Conservation (phyloP, 37 sponge, comb jelly and placozoan genomes). For the Amphimedon queenslandica region DNA sequence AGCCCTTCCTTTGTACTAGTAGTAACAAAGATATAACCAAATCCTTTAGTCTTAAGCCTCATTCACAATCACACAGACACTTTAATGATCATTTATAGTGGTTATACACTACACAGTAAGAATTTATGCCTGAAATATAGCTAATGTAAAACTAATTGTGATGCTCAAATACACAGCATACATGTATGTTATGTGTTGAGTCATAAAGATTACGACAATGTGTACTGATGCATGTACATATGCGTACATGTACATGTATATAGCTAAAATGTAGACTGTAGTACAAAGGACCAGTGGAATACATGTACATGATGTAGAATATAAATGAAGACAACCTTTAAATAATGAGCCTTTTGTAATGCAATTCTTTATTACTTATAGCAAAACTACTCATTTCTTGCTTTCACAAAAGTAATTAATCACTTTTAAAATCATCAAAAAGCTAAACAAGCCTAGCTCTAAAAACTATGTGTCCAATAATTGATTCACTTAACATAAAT, state of each 20-base stretch:
- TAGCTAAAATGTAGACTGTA: neutral
- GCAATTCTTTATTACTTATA: no score
- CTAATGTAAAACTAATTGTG: neutral
- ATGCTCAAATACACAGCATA: neutral
- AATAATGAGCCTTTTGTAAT: no score
- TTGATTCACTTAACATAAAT: no score
- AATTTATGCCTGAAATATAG: neutral
- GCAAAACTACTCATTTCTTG: no score
- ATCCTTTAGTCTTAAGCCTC: neutral
- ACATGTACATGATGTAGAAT: no score
- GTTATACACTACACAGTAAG: neutral
- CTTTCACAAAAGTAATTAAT: no score
- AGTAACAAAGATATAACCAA: neutral
- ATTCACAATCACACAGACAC: neutral
- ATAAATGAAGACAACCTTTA: no score
- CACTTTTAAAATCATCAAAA: no score
- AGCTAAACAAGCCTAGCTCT: no score
- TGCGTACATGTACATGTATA: constrained; percentile 12
- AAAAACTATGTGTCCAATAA: no score
- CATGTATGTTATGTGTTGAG: neutral
- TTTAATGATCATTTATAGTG: neutral
- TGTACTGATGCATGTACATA: neutral
- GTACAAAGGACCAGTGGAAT: neutral
- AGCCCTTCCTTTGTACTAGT: neutral
- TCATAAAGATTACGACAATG: neutral